These are phyloP conservation scores for Callaeas wilsoni DNA, from an alignment of 2,113 vertebrate genomes.

Conservation along the genomic window DNA sequence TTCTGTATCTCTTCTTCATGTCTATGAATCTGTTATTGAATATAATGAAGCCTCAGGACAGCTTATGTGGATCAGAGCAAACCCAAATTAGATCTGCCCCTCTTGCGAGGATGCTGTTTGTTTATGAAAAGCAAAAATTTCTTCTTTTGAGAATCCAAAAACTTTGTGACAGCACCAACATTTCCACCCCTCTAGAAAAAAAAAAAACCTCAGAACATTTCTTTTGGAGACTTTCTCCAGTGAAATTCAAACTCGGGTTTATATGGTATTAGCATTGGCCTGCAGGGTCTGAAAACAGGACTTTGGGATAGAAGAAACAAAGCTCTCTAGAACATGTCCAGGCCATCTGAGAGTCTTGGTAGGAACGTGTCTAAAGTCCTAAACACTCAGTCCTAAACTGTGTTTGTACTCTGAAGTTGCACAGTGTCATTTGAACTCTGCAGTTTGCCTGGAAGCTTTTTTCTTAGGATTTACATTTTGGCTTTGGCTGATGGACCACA, in stretches of 20 bases:
- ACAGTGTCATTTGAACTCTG: neutral
- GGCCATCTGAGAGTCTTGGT: neutral
- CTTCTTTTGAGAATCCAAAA: neutral
- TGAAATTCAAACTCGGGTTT: neutral
- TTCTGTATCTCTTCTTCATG: neutral
- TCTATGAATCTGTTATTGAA: neutral
- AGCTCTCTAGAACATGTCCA: neutral
- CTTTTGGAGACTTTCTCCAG: neutral
- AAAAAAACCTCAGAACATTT: neutral
- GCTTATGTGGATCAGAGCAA: neutral
- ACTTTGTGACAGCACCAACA: neutral
- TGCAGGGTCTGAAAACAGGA: neutral
- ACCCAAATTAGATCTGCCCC: neutral
- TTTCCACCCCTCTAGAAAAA: neutral
- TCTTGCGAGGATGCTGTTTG: neutral
- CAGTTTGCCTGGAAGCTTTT: neutral
- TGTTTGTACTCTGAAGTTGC: neutral
- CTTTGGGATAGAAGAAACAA: neutral
- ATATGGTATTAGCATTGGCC: neutral
- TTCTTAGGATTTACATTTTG: neutral
- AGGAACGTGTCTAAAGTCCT: neutral
- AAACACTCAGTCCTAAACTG: accelerated
- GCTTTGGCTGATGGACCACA: neutral
- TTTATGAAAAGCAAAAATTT: neutral
- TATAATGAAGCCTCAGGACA: neutral